Percentiles rank a stretch among this genome's conserved stretches.
Conservation (phyloP, 2,797 vertebrate species). For the Labeo calbasu region DNA sequence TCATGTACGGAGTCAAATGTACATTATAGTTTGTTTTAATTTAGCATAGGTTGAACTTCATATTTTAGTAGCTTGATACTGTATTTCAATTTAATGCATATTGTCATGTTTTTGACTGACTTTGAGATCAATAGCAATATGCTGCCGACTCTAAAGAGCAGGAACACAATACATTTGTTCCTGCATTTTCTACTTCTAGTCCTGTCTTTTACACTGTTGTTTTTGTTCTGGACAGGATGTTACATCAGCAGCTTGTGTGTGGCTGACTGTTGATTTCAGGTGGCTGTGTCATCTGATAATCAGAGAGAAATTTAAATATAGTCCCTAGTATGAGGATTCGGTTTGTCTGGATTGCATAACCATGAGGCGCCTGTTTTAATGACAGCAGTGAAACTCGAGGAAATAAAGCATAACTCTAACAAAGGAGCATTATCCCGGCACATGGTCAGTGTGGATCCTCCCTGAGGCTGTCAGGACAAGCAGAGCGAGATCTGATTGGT, state of each 20-base stretch:
- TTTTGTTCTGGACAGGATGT: not conserved
- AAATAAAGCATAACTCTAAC: not conserved
- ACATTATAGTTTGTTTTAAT: not conserved
- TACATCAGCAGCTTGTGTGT: not conserved
- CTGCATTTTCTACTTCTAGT: not conserved
- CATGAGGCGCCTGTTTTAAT: not conserved
- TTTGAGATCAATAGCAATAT: not conserved
- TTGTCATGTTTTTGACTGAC: not conserved
- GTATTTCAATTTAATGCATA: not conserved
- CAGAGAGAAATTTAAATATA: conserved; percentile 7
- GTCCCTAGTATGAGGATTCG: not conserved
- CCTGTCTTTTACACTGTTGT: not conserved
- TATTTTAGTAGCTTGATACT: not conserved
- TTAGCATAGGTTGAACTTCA: too few species aligned
- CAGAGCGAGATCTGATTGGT: not conserved
- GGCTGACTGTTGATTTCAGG: conserved; percentile 5
- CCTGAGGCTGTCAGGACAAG: conserved; percentile 14
- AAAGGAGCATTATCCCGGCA: conserved; percentile 27
- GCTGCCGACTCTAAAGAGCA: not conserved
- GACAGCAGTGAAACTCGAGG: conserved; percentile 19
- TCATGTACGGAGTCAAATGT: not conserved
- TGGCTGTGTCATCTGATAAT: not conserved
- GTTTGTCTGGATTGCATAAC: conserved; percentile 16
- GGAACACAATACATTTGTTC: not conserved
- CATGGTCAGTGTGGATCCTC: not conserved